These are phyloP conservation scores for Sterrhoptilus dennistouni DNA, from an alignment of 2,113 vertebrate genomes.

Conservation along the genomic window DNA sequence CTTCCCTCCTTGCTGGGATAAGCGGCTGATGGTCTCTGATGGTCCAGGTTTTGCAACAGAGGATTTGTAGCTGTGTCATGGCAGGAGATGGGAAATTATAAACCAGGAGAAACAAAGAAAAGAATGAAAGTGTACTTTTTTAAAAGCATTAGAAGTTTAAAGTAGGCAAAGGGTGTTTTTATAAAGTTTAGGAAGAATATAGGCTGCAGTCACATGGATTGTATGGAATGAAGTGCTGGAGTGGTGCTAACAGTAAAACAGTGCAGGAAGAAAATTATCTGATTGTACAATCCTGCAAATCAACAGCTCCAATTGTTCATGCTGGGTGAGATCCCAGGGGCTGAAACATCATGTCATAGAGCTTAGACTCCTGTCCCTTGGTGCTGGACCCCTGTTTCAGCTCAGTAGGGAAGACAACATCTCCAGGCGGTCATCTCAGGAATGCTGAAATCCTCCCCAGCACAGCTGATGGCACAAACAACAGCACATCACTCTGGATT, in stretches of 20 bases:
- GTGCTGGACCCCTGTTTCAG: neutral
- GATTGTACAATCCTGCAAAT: neutral
- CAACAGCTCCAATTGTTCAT: neutral
- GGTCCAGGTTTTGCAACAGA: neutral
- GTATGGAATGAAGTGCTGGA: neutral
- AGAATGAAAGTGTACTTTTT: conserved; percentile 19
- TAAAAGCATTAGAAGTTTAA: neutral
- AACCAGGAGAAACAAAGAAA: neutral
- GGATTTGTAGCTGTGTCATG: conserved; percentile 28
- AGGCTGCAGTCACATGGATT: neutral
- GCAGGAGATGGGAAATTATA: conserved; percentile 29
- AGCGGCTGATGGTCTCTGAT: neutral
- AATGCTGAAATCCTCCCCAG: neutral
- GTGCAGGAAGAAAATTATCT: neutral
- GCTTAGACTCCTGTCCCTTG: neutral
- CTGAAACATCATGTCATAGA: neutral
- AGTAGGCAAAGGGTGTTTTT: neutral
- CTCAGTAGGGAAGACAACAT: neutral
- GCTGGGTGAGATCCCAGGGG: neutral
- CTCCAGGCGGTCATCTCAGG: neutral
- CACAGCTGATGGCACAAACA: neutral
- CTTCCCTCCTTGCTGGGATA: neutral
- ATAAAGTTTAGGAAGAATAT: conserved; percentile 1
- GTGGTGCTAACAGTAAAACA: neutral
- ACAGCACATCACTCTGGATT: neutral